Base-by-base conservation (phyloP, 2,113 vertebrate species). In the Bolborhynchus lineola region DNA sequence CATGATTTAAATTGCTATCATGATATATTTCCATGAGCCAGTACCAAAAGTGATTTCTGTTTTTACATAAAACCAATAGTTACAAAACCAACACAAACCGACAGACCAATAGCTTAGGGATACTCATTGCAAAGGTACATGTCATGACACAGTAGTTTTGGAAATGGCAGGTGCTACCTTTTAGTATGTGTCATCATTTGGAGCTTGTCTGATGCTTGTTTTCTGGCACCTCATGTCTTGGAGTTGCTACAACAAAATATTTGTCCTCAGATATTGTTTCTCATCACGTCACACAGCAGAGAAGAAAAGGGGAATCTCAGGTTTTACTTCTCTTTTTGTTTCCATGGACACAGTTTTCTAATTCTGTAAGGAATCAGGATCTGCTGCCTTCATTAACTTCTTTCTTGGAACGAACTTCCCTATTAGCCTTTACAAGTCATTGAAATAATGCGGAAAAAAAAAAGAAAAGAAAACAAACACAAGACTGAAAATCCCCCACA, bases 331-430 rank as follows among this genome's bases (percentile, higher is more conserved):
- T 93, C 75, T 81, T 95, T 97, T 97, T 96, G 98, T 98, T 98
- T 98, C 98, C 98, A 98, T 98, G 97, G 98, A 96, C 97, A 98
- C 98, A 71, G 84, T 79, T 97, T 98, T 96, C 97, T 96, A 97
- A 98, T 96, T 98, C 93, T 97, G 94, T 92, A 91, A 91, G 90
- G 90, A 96, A 97, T 94, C 82, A 96, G 95, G 95, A 96, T 96
- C 97, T 97, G 92, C 94, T 97, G 96, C 79, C 95, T 97, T 97
- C 97, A 94, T 97, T 96, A 97, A 97, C 92, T 97, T 92, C 80
- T 31, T 93, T 97, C 97, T 97, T 97, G 95, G 94, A 97, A 92
- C 3, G 17, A 92, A 96, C 85, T 94, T 86, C 64, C 41, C 65
- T 95, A 93, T 97, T 87, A 97, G 92, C 88, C 97, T 97, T 91